Base-by-base conservation (phyloP, 2,113 vertebrate species). In the Holacanthus passer region DNA sequence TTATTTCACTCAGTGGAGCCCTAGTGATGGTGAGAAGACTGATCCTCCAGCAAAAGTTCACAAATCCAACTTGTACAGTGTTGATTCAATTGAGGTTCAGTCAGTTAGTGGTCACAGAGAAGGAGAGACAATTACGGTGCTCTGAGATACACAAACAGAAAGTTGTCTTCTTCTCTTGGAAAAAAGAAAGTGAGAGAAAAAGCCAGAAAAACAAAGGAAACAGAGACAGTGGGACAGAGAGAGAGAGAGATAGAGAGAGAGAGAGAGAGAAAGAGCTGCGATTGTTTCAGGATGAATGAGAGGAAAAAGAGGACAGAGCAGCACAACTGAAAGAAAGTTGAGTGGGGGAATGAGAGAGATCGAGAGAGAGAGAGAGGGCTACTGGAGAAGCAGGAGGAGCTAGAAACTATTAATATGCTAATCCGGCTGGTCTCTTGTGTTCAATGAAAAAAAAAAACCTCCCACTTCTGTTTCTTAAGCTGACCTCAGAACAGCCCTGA, bases 361-460 rank as follows among this genome's bases (percentile, higher is more conserved):
- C 16, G 70, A 73, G 63, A 47, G 50, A 24, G 35, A 41, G 45
- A 71, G 35, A 71, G 39, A 70, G 68, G 16, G 62, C 78, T 83
- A 71, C 52, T 80, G 73, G 66, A 68, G 83, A 48, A 82, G 86
- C 58, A 76, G 92, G 91, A 90, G 93, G 91, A 81, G 92, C 90
- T 63, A 87, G 6, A 78, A 43, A 55, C 75, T 76, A 92, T 93
- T 88, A 89, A 92, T 93, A 93, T 93, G 92, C 85, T 91, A 92
- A 93, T 92, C 66, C 39, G 0, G 3, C 37, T n/a, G 2, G 53
- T 69, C 68, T 73, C 53, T 47, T 41, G 71, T 48, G 50, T 82
- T 91, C 74, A 86, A 80, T 76, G 60, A 45, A 55, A 55, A n/a
- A 47, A 17, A 22, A 60, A 59, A 81, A 41, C 62, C 91, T 87